Evolutionary conservation across 1,140 invertebrate species (phyloP), one percentile per base, ranked within the genome.

Genomic region (Achroia grisella): DNA sequence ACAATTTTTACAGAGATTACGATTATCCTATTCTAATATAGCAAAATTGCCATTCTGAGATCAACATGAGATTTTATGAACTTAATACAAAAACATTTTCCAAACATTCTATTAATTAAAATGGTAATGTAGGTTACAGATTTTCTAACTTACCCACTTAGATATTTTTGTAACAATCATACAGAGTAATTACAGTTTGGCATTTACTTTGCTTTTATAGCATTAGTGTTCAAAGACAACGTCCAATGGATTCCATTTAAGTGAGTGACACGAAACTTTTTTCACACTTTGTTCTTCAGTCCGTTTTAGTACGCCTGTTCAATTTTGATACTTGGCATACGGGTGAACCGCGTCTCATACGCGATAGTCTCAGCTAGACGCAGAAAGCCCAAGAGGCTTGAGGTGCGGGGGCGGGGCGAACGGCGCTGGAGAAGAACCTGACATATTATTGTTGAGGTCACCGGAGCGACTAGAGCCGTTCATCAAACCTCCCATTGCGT

Each of bases 371-470:
- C 86, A 87, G 86, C 86, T 87, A 62, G 80, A 71, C 59, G 85
- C 79, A 2, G 83, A 85, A 10, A 87, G 73, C 17, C 83, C 82
- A 3, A 86, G 76, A 37, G 85, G 81, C 49, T 83, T 79, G 68
- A 87, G 69, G 70, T 86, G 86, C 58, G 78, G 66, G 10, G 78
- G 71, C 1, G 72, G 53, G 9, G 62, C 66, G 59, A 81, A 81
- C 8, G 78, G 49, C 9, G 78, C 78, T n/a, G 80, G 66, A 4
- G 75, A 75, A 3, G 74, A 78, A 43, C 83, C 78, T 6, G 85
- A 86, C 86, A 86, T 86, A 60, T 86, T 87, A 71, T 87, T 87
- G 70, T 87, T 86, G 32, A 86, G 64, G 55, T 87, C 86, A 2
- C 86, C 86, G 5, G 82, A 62, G 10, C 79, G 81, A 43, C 69